Evolutionary conservation across 2,113 vertebrate species (phyloP).

Genomic region (Bos indicus): DNA sequence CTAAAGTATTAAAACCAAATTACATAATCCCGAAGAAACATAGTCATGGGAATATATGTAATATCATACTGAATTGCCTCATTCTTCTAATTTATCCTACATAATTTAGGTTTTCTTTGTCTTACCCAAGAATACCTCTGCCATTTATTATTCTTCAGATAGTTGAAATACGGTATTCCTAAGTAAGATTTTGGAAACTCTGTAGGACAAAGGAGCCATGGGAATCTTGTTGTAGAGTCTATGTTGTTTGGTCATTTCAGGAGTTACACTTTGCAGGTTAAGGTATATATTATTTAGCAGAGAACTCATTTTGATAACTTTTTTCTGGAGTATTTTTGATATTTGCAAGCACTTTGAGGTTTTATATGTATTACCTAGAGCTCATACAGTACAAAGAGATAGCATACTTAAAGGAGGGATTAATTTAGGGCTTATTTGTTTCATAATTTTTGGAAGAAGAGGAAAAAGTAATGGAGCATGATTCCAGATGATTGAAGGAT

Average conservation of each 20-base stretch:
- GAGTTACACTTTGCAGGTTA: neutral
- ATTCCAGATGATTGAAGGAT: neutral
- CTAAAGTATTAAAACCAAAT: neutral
- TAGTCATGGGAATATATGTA: neutral
- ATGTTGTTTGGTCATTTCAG: neutral
- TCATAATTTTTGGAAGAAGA: neutral
- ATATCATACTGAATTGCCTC: neutral
- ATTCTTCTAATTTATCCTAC: neutral
- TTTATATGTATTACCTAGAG: neutral
- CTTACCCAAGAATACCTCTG: neutral
- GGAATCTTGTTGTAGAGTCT: neutral
- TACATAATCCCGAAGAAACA: neutral
- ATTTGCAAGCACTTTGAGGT: neutral
- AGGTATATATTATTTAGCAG: neutral
- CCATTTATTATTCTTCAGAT: neutral
- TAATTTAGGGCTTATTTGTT: neutral
- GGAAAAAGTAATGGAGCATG: neutral
- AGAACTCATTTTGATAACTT: neutral
- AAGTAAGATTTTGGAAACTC: neutral
- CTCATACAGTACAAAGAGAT: neutral
- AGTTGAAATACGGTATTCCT: neutral
- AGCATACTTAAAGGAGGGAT: neutral
- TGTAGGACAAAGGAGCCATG: neutral
- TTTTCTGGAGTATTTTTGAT: neutral
- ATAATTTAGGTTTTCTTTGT: neutral